Evolutionary conservation across 2,888 invertebrate species (phyloP).

Genomic region (Tillus elongatus): DNA sequence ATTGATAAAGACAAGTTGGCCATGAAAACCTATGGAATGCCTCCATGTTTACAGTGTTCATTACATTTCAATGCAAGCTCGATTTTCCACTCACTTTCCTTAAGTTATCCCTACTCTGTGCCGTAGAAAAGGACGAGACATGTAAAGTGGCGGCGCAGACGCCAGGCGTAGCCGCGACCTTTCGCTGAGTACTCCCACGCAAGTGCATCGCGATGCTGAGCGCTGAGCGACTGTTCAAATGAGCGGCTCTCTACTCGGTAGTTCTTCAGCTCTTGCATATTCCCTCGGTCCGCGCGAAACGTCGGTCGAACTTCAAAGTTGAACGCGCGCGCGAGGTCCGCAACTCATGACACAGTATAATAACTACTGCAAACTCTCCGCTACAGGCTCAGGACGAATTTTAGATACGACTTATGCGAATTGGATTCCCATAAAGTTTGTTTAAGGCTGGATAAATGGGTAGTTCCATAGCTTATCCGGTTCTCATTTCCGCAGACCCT

Average conservation of each 20-base stretch:
- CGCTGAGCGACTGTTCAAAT: no score
- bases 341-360: conserved; percentile 6
- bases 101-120: not conserved
- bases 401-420: not conserved
- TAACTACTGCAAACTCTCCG: conserved; percentile 5
- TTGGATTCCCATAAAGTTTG: not conserved
- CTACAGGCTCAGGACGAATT: conserved; percentile 5
- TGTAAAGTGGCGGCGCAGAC: conserved; percentile 4
- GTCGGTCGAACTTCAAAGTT: conserved; percentile 14
- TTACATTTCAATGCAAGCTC: not conserved
- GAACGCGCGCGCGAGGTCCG: conserved; percentile 13
- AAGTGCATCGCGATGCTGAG: conserved; percentile 27
- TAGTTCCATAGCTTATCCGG: no score
- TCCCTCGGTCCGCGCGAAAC: conserved; percentile 11
- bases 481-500: no score
- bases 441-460: not conserved
- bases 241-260: not conserved
- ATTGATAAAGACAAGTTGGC: no score
- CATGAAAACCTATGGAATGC: no score
- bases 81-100: conserved; percentile 3
- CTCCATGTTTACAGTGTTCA: no score
- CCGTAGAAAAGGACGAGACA: not conserved
- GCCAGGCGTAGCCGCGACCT: conserved; percentile 26
- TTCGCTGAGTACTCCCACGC: conserved; percentile 25
- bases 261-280: conserved; percentile 11